These are phyloP conservation scores for Diogma glabrata DNA, from an alignment of 2,888 invertebrate species.

Conservation along the genomic window DNA sequence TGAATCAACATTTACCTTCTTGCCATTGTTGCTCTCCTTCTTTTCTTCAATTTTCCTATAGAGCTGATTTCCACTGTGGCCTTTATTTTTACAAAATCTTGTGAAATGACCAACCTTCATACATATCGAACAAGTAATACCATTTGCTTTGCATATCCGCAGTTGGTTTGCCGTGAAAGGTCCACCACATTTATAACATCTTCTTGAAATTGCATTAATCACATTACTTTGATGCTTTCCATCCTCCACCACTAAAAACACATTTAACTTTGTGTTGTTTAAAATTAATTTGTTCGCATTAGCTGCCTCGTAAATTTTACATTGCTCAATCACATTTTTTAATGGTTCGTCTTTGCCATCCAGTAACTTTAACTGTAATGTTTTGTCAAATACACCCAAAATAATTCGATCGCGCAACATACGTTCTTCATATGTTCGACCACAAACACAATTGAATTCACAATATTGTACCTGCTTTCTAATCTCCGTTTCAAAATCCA, in stretches of 20 bases:
- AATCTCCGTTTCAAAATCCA: constrained; percentile 18
- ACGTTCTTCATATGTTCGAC: constrained; percentile 16
- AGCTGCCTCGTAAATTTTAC: constrained; percentile 15
- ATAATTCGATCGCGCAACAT: constrained; percentile 20
- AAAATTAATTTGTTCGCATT: no score
- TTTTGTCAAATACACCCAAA: constrained; percentile 18
- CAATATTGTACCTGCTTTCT: constrained; percentile 16
- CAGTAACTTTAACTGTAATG: constrained; percentile 10
- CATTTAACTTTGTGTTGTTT: no score
- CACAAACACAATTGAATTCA: constrained; percentile 17
- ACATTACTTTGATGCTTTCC: no score
- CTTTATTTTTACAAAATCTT: no score
- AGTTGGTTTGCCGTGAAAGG: not conserved
- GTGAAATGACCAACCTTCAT: no score
- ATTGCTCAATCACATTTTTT: constrained; percentile 16
- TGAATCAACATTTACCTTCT: no score
- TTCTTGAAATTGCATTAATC: not conserved
- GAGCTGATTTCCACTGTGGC: no score
- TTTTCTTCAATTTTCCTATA: no score
- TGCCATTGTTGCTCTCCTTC: no score
- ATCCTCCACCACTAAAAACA: no score
- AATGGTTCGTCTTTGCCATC: constrained; percentile 17
- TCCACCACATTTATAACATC: not conserved
- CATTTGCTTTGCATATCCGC: no score
- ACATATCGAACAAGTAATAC: no score